phyloP scores from a whole-genome alignment of 2,888 invertebrate species.

The Nezara viridula region DNA sequence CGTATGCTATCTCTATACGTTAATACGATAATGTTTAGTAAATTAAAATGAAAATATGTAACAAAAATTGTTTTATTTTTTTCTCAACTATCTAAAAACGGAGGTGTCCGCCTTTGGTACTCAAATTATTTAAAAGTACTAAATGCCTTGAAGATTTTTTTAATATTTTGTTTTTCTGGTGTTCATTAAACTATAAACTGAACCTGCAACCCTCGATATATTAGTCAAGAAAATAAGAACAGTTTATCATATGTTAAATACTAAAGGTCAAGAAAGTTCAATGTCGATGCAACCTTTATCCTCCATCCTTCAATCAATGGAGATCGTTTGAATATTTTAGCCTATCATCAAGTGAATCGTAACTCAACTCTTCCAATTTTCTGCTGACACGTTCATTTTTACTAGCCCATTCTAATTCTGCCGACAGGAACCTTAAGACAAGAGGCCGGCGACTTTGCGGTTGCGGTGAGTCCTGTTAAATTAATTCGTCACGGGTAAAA shows the following conservation, averaged over 20 bases:
- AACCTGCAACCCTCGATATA: neutral
- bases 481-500: slow-evolving; percentile 22
- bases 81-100: no score
- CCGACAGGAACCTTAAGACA: neutral
- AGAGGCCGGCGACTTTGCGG: slow-evolving; percentile 5
- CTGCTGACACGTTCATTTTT: neutral
- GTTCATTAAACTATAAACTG: no score
- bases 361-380: slow-evolving; percentile 21
- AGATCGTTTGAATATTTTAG: neutral
- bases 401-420: neutral
- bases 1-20: no score
- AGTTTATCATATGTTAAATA: neutral
- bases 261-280: neutral
- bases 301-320: slow-evolving; percentile 14
- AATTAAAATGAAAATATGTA: no score
- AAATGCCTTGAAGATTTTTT: no score
- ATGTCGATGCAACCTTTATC: neutral
- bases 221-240: neutral
- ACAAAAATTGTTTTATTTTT: no score
- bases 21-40: no score
- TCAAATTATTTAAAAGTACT: no score
- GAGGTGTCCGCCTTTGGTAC: no score
- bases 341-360: slow-evolving; percentile 8
- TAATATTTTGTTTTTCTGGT: no score
- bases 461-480: neutral